These are phyloP conservation scores for Spheniscus mendiculus DNA, from an alignment of 2,113 vertebrate genomes.

Conservation along the genomic window DNA sequence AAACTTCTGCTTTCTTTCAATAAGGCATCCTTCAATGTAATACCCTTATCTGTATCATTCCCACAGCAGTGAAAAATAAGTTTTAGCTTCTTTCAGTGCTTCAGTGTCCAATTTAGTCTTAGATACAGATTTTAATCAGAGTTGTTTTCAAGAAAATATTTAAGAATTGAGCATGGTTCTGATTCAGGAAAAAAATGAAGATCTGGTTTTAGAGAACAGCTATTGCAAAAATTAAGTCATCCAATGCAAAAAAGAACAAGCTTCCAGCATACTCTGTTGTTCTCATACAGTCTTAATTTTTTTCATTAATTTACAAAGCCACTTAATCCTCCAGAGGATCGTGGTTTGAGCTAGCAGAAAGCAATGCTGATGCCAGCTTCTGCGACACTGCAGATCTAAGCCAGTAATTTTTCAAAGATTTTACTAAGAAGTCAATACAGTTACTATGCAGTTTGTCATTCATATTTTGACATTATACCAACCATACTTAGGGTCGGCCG, in stretches of 20 bases:
- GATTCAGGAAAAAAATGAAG: background rate
- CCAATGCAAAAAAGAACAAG: background rate
- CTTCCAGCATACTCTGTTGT: background rate
- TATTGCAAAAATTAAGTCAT: background rate
- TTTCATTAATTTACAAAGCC: background rate
- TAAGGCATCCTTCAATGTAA: background rate
- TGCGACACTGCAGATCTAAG: background rate
- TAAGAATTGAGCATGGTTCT: background rate
- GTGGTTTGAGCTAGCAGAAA: background rate
- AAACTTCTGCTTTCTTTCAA: background rate
- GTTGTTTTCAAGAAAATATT: background rate
- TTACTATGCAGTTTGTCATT: background rate
- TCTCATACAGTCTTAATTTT: background rate
- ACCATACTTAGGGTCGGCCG: fast-evolving
- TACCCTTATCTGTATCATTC: background rate
- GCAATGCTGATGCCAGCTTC: background rate
- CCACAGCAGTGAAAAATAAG: background rate
- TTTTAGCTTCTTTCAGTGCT: background rate
- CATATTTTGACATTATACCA: background rate
- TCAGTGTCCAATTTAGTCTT: background rate
- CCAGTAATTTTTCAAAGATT: background rate
- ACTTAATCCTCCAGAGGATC: background rate
- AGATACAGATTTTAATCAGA: background rate
- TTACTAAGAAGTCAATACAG: background rate
- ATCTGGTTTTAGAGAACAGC: background rate